Base-by-base conservation (phyloP, 2,888 invertebrate species). In the Acleris holmiana region DNA sequence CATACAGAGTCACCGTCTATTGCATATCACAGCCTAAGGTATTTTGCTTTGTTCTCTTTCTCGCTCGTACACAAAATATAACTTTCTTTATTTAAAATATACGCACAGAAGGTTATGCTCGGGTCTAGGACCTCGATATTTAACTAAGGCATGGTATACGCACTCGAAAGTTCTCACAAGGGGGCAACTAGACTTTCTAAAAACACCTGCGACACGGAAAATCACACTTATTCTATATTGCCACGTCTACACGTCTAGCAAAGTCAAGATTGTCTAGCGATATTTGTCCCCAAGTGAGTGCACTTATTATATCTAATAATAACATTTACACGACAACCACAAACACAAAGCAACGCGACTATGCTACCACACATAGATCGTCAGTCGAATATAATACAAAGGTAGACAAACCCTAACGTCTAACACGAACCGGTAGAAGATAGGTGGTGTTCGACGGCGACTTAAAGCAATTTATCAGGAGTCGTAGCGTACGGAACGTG, bases 21-120 rank as follows among this genome's bases (percentile, higher is more conserved):
- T 13, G 40, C 21, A 23, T 63, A 63, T 63, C 63, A 63, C 63
- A 63, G 63, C 58, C 58, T 58, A 48, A 48, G 25, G 47, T 25
- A 46, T 47, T 17, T 57, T 48, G n/a, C 47, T 25, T 54, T 41
- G 54, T 41, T 54, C 35, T 19, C 40, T 53, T n/a, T 25, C 53
- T 17, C 19, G 13, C 48, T 25, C 53, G 41, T 64, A 64, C 64
- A 53, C 64, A 64, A 64, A 64, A 64, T 64, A 64, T 58, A 63
- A 40, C 56, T 46, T 25, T 64, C 19, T 19, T 17, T 58, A 63
- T 57, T 23, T 49, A 62, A 49, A 62, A 62, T 63, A 57, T 46
- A 61, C 23, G 44, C 6, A 60, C 51, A 41, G 8, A n/a, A 44
- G 44, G 44, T 17, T 4, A 35, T 13, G 35, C 35, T 35, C 35